Percentiles rank a stretch among this genome's conserved stretches.
Evolutionary conservation across 92 coral and sea anemone species (phyloP).

Genomic region (Siderastrea radians): DNA sequence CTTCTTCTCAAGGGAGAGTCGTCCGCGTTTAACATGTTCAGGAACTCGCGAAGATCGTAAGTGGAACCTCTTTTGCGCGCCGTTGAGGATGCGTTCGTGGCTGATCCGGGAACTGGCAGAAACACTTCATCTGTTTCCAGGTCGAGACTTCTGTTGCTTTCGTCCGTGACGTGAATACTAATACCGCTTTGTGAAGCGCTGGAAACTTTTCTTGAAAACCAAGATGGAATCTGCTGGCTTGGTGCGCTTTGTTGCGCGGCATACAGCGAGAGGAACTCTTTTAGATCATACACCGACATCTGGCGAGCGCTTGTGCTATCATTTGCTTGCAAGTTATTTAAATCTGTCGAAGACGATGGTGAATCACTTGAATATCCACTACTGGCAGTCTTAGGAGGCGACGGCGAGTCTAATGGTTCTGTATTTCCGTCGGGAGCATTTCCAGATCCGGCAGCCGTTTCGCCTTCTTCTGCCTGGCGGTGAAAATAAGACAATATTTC

Average conservation of each 20-base stretch:
- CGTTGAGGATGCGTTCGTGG: neutral
- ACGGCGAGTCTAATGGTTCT: neutral
- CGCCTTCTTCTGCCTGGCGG: constrained; percentile 48
- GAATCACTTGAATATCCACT: constrained; percentile 8
- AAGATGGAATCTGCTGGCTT: constrained; percentile 19
- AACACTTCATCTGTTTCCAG: constrained; percentile 77
- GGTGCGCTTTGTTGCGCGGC: constrained; percentile 36
- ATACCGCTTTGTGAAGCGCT: constrained; percentile 75
- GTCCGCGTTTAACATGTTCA: constrained; percentile 69
- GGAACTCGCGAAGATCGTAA: constrained; percentile 79
- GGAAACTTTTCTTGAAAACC: constrained; percentile 69
- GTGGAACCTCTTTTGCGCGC: constrained; percentile 75
- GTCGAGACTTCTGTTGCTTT: constrained; percentile 57
- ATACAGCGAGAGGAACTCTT: constrained; percentile 71
- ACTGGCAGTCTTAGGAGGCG: neutral
- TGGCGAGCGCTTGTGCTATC: constrained; percentile 24
- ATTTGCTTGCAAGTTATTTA: neutral
- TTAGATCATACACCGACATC: constrained; percentile 77
- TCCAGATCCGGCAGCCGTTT: neutral
- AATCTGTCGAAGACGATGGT: neutral
- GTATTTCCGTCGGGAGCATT: neutral
- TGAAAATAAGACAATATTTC: constrained; percentile 76
- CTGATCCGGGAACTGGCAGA: constrained; percentile 71
- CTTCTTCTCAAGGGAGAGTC: constrained; percentile 76
- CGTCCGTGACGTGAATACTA: constrained; percentile 74